Evolutionary conservation across 2,888 invertebrate genomes (phyloP).

Genomic region (Hypena proboscidalis): DNA sequence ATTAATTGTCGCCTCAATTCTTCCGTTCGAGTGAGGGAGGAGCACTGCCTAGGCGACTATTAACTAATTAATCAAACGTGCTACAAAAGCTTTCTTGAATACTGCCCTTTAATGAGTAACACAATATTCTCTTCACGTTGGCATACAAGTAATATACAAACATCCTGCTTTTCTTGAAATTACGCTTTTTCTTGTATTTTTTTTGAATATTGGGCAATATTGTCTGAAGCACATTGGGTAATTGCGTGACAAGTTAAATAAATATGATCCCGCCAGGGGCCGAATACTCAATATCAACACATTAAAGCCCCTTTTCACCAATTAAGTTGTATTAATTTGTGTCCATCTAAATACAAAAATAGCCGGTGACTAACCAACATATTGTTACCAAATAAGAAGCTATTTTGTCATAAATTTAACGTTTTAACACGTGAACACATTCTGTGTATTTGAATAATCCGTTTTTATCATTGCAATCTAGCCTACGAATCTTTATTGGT

Average conservation of each 20-base stretch:
- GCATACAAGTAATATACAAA: background rate
- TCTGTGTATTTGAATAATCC: background rate
- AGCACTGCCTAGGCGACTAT: slow-evolving; percentile 48
- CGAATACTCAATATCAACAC: background rate
- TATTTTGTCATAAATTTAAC: too few species aligned
- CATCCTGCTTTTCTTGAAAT: background rate
- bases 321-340: slow-evolving; percentile 1
- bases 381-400: background rate
- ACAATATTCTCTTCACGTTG: background rate
- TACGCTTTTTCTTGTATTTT: slow-evolving; percentile 17
- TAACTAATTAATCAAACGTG: slow-evolving; percentile 62
- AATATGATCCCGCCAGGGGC: slow-evolving; percentile 32
- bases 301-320: background rate
- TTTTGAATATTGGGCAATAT: too few species aligned
- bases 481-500: slow-evolving; percentile 56
- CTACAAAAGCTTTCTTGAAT: slow-evolving; percentile 32
- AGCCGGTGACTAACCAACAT: too few species aligned
- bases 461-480: slow-evolving; percentile 38
- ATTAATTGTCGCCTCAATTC: slow-evolving; percentile 67
- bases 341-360: too few species aligned
- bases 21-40: slow-evolving; percentile 50
- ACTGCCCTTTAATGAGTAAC: slow-evolving; percentile 10
- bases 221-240: slow-evolving; percentile 26
- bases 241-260: slow-evolving; percentile 33
- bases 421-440: background rate